Conservation (phyloP, 1,140 invertebrate species). For the Lasioglossum baleicum region DNA sequence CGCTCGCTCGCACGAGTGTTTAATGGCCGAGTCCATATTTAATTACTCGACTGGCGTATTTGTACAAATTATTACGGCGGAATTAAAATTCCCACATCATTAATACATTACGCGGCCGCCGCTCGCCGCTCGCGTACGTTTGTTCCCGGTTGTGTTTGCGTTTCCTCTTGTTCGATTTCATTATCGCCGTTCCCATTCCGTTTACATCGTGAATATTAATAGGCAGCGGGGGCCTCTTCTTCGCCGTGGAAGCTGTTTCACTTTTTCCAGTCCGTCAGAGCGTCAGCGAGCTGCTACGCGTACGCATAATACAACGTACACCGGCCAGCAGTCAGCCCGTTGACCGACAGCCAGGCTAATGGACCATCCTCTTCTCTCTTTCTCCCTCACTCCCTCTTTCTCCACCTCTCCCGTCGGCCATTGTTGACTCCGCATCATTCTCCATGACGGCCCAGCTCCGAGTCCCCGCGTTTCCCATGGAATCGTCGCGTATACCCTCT, state of each 20-base stretch:
- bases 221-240: too few relatives aligned
- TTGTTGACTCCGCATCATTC: conserved; percentile 68
- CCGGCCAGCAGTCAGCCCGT: conserved; percentile 52
- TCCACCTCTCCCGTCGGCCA: conserved; percentile 49
- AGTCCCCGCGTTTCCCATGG: conserved; percentile 25
- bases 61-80: conserved; percentile 27
- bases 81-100: conserved; percentile 47
- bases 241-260: neutral
- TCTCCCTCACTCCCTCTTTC: neutral
- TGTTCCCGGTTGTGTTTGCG: neutral
- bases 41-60: conserved; percentile 35
- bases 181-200: neutral
- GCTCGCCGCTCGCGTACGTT: neutral
- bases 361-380: conserved; percentile 47
- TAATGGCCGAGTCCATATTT: conserved; percentile 38
- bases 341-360: conserved; percentile 69
- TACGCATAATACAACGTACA: conserved; percentile 58
- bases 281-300: neutral
- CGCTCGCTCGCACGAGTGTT: conserved; percentile 6
- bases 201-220: neutral
- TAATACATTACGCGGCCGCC: conserved; percentile 12
- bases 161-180: conserved; percentile 17
- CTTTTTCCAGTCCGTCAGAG: neutral
- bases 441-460: conserved; percentile 37
- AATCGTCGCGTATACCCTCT: conserved; percentile 5